Percentiles rank a stretch among this genome's conserved stretches.
Evolutionary conservation across 1,140 invertebrate species (phyloP).

Genomic region (Asbolus verrucosus): DNA sequence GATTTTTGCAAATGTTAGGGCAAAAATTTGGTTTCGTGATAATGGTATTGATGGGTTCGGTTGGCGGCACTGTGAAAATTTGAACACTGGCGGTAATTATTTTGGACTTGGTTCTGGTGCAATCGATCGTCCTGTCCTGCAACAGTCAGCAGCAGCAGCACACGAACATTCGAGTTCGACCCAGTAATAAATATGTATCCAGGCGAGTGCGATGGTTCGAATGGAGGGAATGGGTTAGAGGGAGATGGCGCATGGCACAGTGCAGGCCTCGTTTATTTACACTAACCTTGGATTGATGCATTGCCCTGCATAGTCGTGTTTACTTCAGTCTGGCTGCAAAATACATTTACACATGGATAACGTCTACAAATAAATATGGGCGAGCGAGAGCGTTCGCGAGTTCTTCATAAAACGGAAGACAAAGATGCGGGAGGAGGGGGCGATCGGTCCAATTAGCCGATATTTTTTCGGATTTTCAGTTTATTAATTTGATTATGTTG

Average conservation of each 20-base stretch:
- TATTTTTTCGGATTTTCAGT: background rate
- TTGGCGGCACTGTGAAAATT: too few relatives aligned
- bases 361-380: slow-evolving; percentile 58
- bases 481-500: too few relatives aligned
- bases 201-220: slow-evolving; percentile 14
- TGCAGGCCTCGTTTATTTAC: slow-evolving; percentile 47
- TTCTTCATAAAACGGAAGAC: background rate
- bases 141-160: background rate
- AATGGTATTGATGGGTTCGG: too few relatives aligned
- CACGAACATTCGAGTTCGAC: slow-evolving; percentile 5
- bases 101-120: background rate
- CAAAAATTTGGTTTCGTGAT: too few relatives aligned
- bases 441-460: background rate
- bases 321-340: slow-evolving; percentile 57
- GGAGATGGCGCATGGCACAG: slow-evolving; percentile 35
- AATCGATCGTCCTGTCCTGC: background rate
- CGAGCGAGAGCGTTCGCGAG: background rate
- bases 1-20: too few relatives aligned
- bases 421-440: background rate
- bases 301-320: slow-evolving; percentile 58
- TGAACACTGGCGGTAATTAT: too few relatives aligned
- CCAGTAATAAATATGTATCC: slow-evolving; percentile 36
- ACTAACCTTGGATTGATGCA: slow-evolving; percentile 59
- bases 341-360: slow-evolving; percentile 58
- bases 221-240: background rate